A percentile compares a stretch with the other conserved stretches of the same genome.
phyloP scores from a whole-genome alignment of 2,113 vertebrate genomes.

The Tetrao urogallus region DNA sequence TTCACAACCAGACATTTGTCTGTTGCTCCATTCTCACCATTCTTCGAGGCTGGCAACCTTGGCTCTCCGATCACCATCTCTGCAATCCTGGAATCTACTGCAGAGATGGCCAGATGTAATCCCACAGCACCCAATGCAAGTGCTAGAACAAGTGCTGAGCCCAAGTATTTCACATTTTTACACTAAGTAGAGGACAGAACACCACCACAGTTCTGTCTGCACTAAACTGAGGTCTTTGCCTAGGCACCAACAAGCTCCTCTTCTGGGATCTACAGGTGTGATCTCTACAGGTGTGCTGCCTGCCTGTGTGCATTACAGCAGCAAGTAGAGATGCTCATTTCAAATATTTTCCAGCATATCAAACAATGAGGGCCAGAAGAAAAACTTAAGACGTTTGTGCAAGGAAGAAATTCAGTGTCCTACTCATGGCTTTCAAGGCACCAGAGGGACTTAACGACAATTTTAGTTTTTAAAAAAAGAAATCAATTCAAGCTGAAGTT shows the following conservation, averaged over 20 bases:
- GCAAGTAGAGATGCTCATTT: not conserved
- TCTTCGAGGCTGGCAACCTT: not conserved
- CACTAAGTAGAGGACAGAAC: not conserved
- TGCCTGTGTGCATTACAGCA: not conserved
- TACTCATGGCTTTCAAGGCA: rapidly evolving
- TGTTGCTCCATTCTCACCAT: not conserved
- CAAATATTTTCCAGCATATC: not conserved
- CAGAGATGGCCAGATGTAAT: no score
- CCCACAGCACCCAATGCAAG: not conserved
- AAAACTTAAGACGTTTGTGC: not conserved
- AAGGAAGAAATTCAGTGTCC: not conserved
- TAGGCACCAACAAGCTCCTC: not conserved
- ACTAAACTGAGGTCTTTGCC: not conserved
- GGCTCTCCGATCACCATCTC: not conserved
- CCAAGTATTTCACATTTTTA: not conserved
- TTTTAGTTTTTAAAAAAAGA: not conserved
- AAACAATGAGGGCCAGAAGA: not conserved
- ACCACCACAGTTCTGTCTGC: not conserved
- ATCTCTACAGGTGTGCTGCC: not conserved
- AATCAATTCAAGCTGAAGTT: not conserved
- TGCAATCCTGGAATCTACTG: not conserved
- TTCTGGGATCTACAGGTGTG: no score
- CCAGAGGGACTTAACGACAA: not conserved
- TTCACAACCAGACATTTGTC: not conserved
- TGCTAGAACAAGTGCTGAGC: not conserved